Base-by-base conservation (phyloP, 1,140 invertebrate genomes). In the Sarcophaga peregrina region DNA sequence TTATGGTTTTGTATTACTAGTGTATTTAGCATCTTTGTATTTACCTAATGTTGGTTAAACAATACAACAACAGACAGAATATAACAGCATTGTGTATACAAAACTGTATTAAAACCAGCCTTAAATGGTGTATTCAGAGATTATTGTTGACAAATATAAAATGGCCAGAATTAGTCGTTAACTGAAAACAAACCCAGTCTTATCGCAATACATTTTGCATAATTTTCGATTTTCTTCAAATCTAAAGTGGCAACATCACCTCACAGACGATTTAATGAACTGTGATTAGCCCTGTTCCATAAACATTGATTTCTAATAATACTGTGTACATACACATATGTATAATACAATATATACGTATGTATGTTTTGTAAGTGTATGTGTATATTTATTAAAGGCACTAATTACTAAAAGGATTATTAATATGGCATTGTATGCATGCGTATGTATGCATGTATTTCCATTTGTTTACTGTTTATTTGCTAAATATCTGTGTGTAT, bases 1-100 rank as follows among this genome's bases (percentile, higher is more conserved):
- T 68, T 68, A 68, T 68, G 62, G 62, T 68, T 68, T 68, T 68
- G 17, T 68, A 68, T 68, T 68, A 68, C 62, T 68, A 20, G n/a
- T n/a, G n/a, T 68, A 25, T 68, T 68, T 20, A 68, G 20, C 62
- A 68, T 68, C 62, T 25, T 68, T 68, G 62, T 68, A 68, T 68
- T 68, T 68, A 68, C 62, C 62, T 68, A 68, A 68, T 68, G 17
- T 68, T 68, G 62, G 62, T 68, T 17, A 68, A 62, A 62, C 50
- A 10, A 17, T 62, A 62, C 58, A 62, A 37, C 15, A 62, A n/a
- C 15, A n/a, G 17, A 62, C 15, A 58, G 5, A 15, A 15, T 58
- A n/a, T 3, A 58, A 58, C 54, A 58, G 54, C 11, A 3, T 37
- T 37, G 25, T 37, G 25, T 37, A 37, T 37, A 37, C 25, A 37